These are phyloP conservation scores for Trichogramma dendrolimi DNA, from an alignment of 2,888 invertebrate species.

Conservation along the genomic window DNA sequence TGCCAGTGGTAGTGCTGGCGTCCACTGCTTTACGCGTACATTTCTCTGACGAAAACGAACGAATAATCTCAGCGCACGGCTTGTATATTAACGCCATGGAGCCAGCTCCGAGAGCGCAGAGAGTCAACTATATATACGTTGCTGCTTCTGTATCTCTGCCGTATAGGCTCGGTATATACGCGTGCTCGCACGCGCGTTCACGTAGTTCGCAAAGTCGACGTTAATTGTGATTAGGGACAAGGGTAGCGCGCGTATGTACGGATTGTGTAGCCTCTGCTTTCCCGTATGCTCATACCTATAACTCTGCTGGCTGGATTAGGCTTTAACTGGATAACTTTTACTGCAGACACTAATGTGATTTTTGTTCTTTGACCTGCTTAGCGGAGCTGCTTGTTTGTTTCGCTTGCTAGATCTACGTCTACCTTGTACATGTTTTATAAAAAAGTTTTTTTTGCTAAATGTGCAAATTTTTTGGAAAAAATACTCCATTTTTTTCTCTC, in stretches of 20 bases:
- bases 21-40: conserved; percentile 10
- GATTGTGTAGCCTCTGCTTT: not conserved
- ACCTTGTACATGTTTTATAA: too few relatives aligned
- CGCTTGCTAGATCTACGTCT: too few relatives aligned
- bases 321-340: conserved; percentile 12
- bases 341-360: too few relatives aligned
- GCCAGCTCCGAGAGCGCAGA: not conserved
- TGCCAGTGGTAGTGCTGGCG: conserved; percentile 15
- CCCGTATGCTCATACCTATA: not conserved
- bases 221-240: conserved; percentile 27
- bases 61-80: conserved; percentile 17
- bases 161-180: not conserved
- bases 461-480: too few relatives aligned
- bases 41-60: conserved; percentile 26
- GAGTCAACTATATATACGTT: too few relatives aligned
- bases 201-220: conserved; percentile 24
- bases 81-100: conserved; percentile 20
- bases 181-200: conserved; percentile 10
- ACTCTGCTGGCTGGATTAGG: not conserved
- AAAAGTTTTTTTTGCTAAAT: too few relatives aligned
- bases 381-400: too few relatives aligned
- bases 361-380: too few relatives aligned
- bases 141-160: too few relatives aligned
- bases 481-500: too few relatives aligned
- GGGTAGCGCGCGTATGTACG: not conserved